These are phyloP conservation scores for Caenorhabditis sinica DNA, from an alignment of 2,888 invertebrate genomes.

Conservation along the genomic window DNA sequence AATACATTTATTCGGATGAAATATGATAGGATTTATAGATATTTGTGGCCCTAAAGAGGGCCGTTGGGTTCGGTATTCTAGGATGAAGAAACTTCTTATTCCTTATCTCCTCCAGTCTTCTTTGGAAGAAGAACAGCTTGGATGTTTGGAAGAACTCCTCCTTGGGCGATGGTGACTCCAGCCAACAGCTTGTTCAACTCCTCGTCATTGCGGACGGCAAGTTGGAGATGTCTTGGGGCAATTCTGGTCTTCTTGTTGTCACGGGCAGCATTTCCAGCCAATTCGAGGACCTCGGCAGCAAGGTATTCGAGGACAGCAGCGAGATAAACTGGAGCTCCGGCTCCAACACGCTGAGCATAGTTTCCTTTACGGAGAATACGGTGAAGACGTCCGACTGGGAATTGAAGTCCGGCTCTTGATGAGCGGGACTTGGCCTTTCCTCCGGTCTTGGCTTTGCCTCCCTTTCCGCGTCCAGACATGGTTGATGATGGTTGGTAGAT, in stretches of 20 bases:
- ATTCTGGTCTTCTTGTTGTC: slow-evolving; percentile 85
- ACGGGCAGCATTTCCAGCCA: slow-evolving; percentile 84
- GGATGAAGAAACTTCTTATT: slow-evolving; percentile 49
- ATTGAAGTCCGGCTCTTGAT: slow-evolving; percentile 82
- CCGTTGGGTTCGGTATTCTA: slow-evolving; percentile 75
- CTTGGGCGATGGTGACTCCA: too few species aligned
- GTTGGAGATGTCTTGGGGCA: slow-evolving; percentile 73
- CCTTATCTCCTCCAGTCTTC: slow-evolving; percentile 79
- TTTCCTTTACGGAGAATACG: too few species aligned
- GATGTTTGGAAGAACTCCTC: slow-evolving; percentile 87
- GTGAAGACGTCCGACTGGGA: too few species aligned
- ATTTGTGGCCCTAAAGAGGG: slow-evolving; percentile 79
- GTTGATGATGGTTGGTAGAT: slow-evolving; percentile 37
- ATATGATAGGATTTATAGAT: neutral
- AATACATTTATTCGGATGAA: neutral
- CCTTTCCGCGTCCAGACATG: slow-evolving; percentile 90
- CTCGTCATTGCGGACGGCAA: slow-evolving; percentile 69
- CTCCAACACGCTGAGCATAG: too few species aligned
- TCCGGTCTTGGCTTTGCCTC: slow-evolving; percentile 74
- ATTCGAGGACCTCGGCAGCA: slow-evolving; percentile 79
- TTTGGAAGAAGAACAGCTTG: slow-evolving; percentile 83
- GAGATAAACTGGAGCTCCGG: slow-evolving; percentile 81
- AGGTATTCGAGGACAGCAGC: slow-evolving; percentile 82
- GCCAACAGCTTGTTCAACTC: slow-evolving; percentile 76
- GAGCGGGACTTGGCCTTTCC: slow-evolving; percentile 80